Percentiles rank a stretch among this genome's conserved stretches.
Evolutionary conservation across 2,797 vertebrate species (phyloP).

Genomic region (Sebastes dallii): DNA sequence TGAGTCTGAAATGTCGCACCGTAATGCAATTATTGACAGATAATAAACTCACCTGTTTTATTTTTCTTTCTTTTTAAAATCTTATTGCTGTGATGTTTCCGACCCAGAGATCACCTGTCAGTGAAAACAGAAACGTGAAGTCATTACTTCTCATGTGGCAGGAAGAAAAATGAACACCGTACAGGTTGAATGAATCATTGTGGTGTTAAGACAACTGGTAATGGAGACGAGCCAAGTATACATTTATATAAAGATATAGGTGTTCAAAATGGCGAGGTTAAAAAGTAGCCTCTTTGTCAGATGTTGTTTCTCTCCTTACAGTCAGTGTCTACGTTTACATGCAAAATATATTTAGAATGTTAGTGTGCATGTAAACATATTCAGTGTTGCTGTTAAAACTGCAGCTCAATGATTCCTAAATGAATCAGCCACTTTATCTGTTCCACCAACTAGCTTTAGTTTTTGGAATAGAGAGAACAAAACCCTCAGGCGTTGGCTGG

Average conservation of each 20-base stretch:
- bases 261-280: neutral
- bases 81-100: neutral
- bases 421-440: conserved; percentile 40
- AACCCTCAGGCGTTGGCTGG: conserved; percentile 40
- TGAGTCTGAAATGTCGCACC: conserved; percentile 26
- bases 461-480: conserved; percentile 35
- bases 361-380: too few species aligned
- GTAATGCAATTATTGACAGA: neutral
- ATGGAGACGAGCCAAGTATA: neutral
- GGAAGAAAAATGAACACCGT: neutral
- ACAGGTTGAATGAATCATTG: neutral
- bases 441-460: conserved; percentile 34
- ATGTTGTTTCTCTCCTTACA: conserved; percentile 1
- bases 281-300: neutral
- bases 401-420: conserved; percentile 29
- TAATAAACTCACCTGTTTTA: neutral
- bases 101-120: neutral
- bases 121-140: neutral
- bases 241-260: conserved; percentile 8
- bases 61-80: neutral
- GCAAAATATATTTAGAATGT: too few species aligned
- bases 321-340: too few species aligned
- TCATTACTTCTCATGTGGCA: neutral
- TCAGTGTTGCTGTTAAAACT: neutral
- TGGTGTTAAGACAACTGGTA: conserved; percentile 10